Evolutionary conservation across 2,113 vertebrate species (phyloP).

Genomic region (Cyprichromis sp.): DNA sequence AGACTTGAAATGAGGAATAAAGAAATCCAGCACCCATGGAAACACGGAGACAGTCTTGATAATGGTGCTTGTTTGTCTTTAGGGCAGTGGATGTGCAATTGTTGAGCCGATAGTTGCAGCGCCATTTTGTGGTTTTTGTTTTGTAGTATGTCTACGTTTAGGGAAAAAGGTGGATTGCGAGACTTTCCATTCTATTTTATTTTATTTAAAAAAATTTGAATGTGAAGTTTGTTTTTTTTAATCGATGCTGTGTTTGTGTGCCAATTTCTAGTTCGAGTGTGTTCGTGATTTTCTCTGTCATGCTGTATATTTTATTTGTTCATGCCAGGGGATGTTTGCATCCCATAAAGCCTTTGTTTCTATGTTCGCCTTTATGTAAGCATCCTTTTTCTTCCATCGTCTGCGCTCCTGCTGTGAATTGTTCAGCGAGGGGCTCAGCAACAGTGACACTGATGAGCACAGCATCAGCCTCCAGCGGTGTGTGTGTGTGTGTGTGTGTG

Average conservation of each 20-base stretch:
- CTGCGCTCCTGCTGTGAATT: conserved; percentile 44
- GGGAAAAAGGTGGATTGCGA: not conserved
- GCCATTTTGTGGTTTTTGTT: conserved; percentile 8
- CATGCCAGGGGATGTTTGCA: not conserved
- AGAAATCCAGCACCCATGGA: conserved; percentile 46
- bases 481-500: not conserved
- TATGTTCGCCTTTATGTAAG: conserved; percentile 7
- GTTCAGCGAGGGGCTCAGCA: conserved; percentile 29
- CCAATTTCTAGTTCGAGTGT: not conserved
- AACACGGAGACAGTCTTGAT: conserved; percentile 22
- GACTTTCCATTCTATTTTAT: not conserved
- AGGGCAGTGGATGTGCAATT: not conserved
- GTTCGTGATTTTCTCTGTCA: not conserved
- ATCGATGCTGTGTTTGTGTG: not conserved
- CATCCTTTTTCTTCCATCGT: conserved; percentile 19
- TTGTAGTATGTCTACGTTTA: not conserved
- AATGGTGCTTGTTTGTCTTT: conserved; percentile 24
- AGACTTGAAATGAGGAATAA: conserved; percentile 56
- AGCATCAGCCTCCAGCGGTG: conserved; percentile 35
- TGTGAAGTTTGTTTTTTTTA: not conserved
- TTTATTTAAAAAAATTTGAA: not conserved
- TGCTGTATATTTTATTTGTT: conserved; percentile 2
- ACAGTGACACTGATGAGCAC: conserved; percentile 53
- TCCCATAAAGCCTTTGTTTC: conserved; percentile 23
- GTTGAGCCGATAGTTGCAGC: not conserved